phyloP scores from a whole-genome alignment of 23 tunicate species.

The Corella eumyota region DNA sequence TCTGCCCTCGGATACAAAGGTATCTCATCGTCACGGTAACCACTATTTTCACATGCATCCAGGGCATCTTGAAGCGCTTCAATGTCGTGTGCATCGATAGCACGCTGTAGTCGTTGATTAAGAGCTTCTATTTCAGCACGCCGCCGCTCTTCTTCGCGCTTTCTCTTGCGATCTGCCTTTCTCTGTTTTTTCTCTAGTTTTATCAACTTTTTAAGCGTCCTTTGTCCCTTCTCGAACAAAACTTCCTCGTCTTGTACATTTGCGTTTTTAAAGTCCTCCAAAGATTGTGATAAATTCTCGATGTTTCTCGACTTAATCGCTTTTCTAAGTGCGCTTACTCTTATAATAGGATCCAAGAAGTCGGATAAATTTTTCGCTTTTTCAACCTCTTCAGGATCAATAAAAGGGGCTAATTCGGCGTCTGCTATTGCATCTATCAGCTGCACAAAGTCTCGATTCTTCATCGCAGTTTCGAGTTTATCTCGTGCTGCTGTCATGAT shows the following conservation, averaged over 20 bases:
- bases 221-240: conserved; percentile 37
- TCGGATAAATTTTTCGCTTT: conserved; percentile 33
- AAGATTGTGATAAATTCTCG: conserved; percentile 9
- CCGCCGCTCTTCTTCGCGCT: conserved; percentile 18
- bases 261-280: conserved; percentile 44
- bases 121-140: conserved; percentile 36
- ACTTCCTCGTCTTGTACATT: conserved; percentile 19
- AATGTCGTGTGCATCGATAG: conserved; percentile 34
- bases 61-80: conserved; percentile 52
- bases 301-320: conserved; percentile 32
- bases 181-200: conserved; percentile 29
- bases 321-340: conserved; percentile 23
- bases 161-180: conserved; percentile 24
- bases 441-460: conserved; percentile 21
- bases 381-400: conserved; percentile 14
- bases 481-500: conserved; percentile 21
- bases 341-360: conserved; percentile 46
- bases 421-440: conserved; percentile 16
- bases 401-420: conserved; percentile 36
- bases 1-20: conserved; percentile 52
- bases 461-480: conserved; percentile 19
- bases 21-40: conserved; percentile 46
- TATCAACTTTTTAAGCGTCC: conserved; percentile 38
- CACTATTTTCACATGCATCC: conserved; percentile 57
- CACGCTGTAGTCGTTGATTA: conserved; percentile 14